phyloP scores from a whole-genome alignment of 1,140 invertebrate genomes.

The Caenorhabditis elegans region WBcel235 BX284605.5:8034501-8035000 shows the following conservation, averaged over 20 bases:
- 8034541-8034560: background rate
- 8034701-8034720: constrained; percentile 32
- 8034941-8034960: background rate
- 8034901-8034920: background rate
- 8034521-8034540: background rate
- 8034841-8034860: background rate
- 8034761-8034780: background rate
- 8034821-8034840: constrained; percentile 19
- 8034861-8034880: background rate
- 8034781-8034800: background rate
- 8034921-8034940: background rate
- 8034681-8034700: constrained; percentile 31
- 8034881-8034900: background rate
- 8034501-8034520: background rate
- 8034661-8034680: background rate
- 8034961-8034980: background rate
- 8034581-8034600: background rate
- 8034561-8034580: background rate
- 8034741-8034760: constrained; percentile 7
- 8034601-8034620: constrained; percentile 9
- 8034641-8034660: constrained; percentile 35
- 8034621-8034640: constrained; percentile 17
- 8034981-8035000: background rate
- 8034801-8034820: background rate
- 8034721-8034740: constrained; percentile 25